phyloP scores from a whole-genome alignment of 92 coral and sea anemone species.

The Bergia puertoricense region DNA sequence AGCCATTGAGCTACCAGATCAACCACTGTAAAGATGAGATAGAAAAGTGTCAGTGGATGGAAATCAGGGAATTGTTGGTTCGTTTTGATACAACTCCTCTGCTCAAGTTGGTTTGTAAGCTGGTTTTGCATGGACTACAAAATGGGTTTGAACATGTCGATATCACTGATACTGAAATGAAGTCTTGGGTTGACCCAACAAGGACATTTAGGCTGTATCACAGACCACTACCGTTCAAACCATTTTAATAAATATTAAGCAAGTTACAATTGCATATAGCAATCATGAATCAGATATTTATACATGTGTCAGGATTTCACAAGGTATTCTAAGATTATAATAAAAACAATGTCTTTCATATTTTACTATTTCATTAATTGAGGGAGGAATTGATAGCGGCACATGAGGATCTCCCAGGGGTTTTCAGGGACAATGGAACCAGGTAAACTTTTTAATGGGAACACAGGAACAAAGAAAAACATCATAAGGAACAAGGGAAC shows the following conservation, averaged over 20 bases:
- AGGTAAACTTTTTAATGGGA: too few species aligned
- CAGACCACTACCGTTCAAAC: constrained; percentile 59
- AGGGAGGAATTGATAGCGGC: too few species aligned
- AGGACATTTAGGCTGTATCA: constrained; percentile 72
- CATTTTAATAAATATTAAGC: constrained; percentile 14
- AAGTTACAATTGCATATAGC: not conserved
- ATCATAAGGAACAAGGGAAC: too few species aligned
- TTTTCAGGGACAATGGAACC: too few species aligned
- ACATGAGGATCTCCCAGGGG: too few species aligned
- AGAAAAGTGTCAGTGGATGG: constrained; percentile 80
- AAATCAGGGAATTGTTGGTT: constrained; percentile 55
- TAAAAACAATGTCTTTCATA: too few species aligned
- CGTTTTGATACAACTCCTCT: constrained; percentile 77
- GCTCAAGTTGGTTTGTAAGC: constrained; percentile 69
- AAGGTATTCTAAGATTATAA: too few species aligned
- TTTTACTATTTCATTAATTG: too few species aligned
- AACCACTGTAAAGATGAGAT: constrained; percentile 78
- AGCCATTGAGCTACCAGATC: constrained; percentile 64
- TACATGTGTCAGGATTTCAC: not conserved
- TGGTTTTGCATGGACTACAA: constrained; percentile 68
- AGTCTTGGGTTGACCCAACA: constrained; percentile 75
- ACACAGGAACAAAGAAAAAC: too few species aligned
- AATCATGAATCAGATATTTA: not conserved
- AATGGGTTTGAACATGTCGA: constrained; percentile 86
- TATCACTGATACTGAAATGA: constrained; percentile 60